Evolutionary conservation across 2,888 invertebrate species (phyloP), one percentile per base, ranked within the genome.

Genomic region (Caenorhabditis uteleia): DNA sequence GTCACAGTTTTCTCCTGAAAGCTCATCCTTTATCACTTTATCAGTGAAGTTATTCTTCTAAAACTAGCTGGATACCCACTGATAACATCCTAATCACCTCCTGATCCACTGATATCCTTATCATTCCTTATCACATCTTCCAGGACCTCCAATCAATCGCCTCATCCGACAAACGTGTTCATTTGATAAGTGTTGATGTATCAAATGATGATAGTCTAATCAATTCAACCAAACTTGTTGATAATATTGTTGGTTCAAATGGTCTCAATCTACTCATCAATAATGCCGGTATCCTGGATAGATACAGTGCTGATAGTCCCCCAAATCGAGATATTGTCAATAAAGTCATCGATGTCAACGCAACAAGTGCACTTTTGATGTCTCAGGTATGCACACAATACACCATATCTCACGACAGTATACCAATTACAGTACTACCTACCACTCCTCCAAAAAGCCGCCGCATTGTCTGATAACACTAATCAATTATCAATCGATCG

Each of bases 221-320:
- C 2, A 34, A 44, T 23, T 23, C 62, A 1, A 53, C 53, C 3
- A 18, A 36, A 14, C 3, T 42, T 48, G 48, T 62, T 18, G 39
- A 44, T 7, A 14, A 29, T 16, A 16, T 56, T 12, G 56, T 56
- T 16, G 56, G 56, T 3, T 43, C 20, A 8, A 46, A 43, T 4
- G 62, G 62, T 6, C 29, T 62, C 0, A 65, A 54, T 36, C 36
- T 64, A 6, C 49, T 58, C 1, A 58, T 58, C 40, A 64, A 64
- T 18, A 64, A 64, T 34, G 62, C 62, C 14, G 62, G 62, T 33
- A 27, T 62, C 8, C 31, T 46, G 14, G 51, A 55, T 18, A 21
- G 8, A 2, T 62, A 62, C 29, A 20, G 33, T 12, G 27, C 47
- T 1, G n/a, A 1, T 0, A 29, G 25, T 29, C 7, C 20, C 3